Base-by-base conservation (phyloP, 92 coral and sea anemone genomes). In the Bergia puertoricense region DNA sequence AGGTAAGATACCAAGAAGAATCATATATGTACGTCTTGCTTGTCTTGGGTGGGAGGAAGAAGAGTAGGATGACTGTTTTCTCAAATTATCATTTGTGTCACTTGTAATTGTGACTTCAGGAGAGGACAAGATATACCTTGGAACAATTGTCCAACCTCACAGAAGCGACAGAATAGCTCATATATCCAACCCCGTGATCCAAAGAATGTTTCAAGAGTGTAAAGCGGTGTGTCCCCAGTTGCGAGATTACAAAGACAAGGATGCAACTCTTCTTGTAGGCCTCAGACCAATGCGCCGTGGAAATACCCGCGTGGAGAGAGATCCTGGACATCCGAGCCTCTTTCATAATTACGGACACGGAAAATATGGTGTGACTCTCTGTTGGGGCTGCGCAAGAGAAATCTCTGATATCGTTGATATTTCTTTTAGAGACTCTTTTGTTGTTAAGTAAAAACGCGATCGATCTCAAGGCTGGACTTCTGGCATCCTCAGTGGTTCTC, bases 361-460 rank as follows among this genome's bases (percentile, higher is more conserved):
- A 11, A 72, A 82, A 5, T 71, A 83, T 9, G 93, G 95, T 16
- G 80, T 80, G 43, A 90, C 92, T 8, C 77, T 92, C 1, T 90
- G 93, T 14, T 92, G 91, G 90, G 95, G 93, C 40, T 92, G 93
- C 41, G 95, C 95, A 14, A 86, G 85, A 23, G 91, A 92, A 56
- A 90, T 86, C 6, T 66, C 74, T 16, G 85, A 56, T 8, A 74
- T 86, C 16, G 88, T 86, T 37, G 88, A 92, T 30, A 30, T 30
- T 30, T 30, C 30, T 30, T 30, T 30, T 30, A 30, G 30, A 30
- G 30, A 30, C 30, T 30, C 30, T 30, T 30, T 30, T 30, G 30
- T 30, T 30, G 30, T 30, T 30, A 30, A 30, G 30, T 30, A 30
- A 30, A 30, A 30, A 30, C 30, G 30, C 30, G 30, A 30, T 30